Evolutionary conservation across 2,113 vertebrate species (phyloP).

Genomic region (Lepisosteus oculatus): DNA sequence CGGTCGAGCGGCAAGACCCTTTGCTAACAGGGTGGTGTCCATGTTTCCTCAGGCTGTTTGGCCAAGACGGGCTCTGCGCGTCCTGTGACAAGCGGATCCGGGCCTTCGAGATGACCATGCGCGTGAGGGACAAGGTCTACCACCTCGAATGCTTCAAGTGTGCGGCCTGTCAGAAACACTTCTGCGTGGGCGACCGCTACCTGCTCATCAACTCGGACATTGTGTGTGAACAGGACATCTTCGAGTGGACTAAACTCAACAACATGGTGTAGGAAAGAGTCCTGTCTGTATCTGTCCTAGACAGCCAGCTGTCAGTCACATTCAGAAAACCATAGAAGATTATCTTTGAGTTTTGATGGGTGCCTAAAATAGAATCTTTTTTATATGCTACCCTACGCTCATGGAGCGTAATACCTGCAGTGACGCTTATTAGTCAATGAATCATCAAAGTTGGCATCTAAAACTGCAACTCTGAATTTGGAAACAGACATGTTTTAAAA

Average conservation of each 20-base stretch:
- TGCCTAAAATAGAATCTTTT: too few relatives aligned
- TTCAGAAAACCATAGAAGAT: too few relatives aligned
- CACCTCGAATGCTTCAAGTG: constrained; percentile 99
- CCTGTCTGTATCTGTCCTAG: not conserved
- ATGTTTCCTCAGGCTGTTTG: constrained; percentile 78
- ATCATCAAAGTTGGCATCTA: too few relatives aligned
- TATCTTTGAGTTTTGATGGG: too few relatives aligned
- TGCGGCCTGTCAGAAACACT: constrained; percentile 96
- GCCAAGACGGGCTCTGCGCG: constrained; percentile 92
- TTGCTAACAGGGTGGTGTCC: not conserved
- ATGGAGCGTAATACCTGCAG: too few relatives aligned
- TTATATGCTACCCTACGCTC: too few relatives aligned
- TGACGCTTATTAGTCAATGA: too few relatives aligned
- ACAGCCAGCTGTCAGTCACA: too few relatives aligned
- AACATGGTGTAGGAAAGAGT: constrained; percentile 70
- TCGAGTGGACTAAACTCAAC: constrained; percentile 96
- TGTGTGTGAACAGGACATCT: constrained; percentile 98
- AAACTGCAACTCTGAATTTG: too few relatives aligned
- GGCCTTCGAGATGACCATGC: constrained; percentile 98
- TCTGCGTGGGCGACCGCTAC: constrained; percentile 97
- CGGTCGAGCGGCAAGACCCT: constrained; percentile 8
- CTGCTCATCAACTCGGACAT: constrained; percentile 98
- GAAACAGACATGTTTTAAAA: too few relatives aligned
- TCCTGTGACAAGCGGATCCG: constrained; percentile 96
- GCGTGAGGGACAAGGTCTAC: constrained; percentile 97